A percentile compares a stretch with the other conserved stretches of the same genome.
These are phyloP conservation scores for Caenorhabditis sulstoni DNA, from an alignment of 2,888 invertebrate species.

Conservation along the genomic window DNA sequence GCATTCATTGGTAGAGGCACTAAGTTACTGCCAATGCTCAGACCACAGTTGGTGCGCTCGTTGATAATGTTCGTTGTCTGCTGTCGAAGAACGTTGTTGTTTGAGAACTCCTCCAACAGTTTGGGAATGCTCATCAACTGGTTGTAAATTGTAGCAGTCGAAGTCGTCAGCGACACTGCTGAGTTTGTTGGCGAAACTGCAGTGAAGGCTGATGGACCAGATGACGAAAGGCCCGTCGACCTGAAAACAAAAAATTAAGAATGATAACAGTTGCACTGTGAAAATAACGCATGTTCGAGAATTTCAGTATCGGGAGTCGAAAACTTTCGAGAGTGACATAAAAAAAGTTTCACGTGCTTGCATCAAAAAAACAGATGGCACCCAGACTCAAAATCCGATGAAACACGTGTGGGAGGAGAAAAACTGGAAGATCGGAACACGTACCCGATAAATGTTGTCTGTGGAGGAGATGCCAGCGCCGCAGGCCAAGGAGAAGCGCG, in stretches of 20 bases:
- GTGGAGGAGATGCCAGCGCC: constrained; percentile 61
- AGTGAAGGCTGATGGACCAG: constrained; percentile 70
- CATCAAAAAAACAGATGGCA: no score
- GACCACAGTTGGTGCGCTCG: no score
- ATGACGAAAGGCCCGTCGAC: constrained; percentile 49
- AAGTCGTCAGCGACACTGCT: constrained; percentile 36
- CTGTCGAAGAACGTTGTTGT: constrained; percentile 68
- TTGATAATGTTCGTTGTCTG: constrained; percentile 19
- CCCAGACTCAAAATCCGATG: no score
- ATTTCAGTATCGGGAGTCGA: no score
- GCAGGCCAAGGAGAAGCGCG: constrained; percentile 62
- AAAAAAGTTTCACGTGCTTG: no score
- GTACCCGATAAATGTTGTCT: constrained; percentile 42
- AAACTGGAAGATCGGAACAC: not conserved
- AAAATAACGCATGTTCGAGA: no score
- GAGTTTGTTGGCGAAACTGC: constrained; percentile 60
- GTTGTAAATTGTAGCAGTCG: constrained; percentile 61
- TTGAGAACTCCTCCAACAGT: constrained; percentile 56
- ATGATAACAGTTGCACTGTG: no score
- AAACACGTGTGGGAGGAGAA: no score
- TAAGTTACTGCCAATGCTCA: no score
- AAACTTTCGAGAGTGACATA: no score
- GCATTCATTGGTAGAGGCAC: constrained; percentile 51
- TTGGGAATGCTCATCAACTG: constrained; percentile 73
- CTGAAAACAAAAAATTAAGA: constrained; percentile 41